Base-by-base conservation (phyloP, 2,797 vertebrate species). In the Salmo trutta region DNA sequence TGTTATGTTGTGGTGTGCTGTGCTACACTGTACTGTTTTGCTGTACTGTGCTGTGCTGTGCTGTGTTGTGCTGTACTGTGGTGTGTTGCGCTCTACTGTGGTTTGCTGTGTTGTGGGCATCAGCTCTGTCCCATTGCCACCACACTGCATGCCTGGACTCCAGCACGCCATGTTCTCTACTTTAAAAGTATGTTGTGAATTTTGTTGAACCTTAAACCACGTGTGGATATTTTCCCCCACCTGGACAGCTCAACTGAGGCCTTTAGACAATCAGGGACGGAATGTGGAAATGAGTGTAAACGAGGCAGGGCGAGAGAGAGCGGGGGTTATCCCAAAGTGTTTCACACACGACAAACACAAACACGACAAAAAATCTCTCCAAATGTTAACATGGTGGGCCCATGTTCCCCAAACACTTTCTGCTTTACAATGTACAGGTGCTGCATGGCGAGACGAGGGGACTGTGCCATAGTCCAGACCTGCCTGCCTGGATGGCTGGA, bases 371-470 rank as follows among this genome's bases (percentile, higher is more conserved):
- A 31, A 33, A 67, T 82, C 81, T 81, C 85, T 88, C 86, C 76
- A 74, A 76, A 77, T 79, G 82, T 81, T 88, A 47, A n/a, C n/a
- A 84, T 85, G 84, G 84, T 86, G 79, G 84, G 81, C 81, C 73
- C 19, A 8, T 24, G 51, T 15, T 72, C 71, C 47, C 64, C 75
- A 52, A 90, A 88, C 82, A 82, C 71, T 80, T 62, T 77, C 85
- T 88, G 75, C 86, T 93, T 93, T 93, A 93, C 88, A 93, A 91
- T 93, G 88, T 91, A 92, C 93, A 94, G 93, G 94, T 94, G 93
- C 86, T 81, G 87, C 85, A 71, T 71, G 78, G 56, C 84, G 83
- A 85, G 29, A 12, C 3, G 27, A 65, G 24, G 15, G 41, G 19
- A 86, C 62, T 81, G 87, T 90, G 88, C 91, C 89, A 88, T 84